These are phyloP conservation scores for Acanthisitta chloris DNA, from an alignment of 2,113 vertebrate species.

Conservation along the genomic window DNA sequence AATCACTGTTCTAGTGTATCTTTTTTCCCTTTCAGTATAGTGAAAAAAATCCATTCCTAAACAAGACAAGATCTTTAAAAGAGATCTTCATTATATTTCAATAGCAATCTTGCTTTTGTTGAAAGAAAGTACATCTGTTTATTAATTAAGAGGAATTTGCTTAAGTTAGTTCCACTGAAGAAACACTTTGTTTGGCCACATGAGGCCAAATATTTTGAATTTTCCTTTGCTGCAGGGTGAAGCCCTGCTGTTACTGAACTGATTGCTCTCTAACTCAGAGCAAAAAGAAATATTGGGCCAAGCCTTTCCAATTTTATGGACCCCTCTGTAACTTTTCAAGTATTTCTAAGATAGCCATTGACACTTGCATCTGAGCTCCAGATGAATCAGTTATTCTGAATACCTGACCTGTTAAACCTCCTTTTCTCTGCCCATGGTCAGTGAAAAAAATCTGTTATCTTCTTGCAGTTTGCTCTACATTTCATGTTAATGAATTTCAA, in stretches of 20 bases:
- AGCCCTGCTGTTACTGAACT: background rate
- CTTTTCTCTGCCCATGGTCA: background rate
- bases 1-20: background rate
- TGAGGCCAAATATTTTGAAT: conserved; percentile 29
- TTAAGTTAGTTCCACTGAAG: conserved; percentile 5
- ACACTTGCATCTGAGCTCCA: background rate
- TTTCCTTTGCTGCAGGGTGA: background rate
- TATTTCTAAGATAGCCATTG: background rate
- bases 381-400: conserved; percentile 11
- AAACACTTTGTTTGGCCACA: conserved; percentile 20
- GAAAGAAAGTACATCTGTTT: conserved; percentile 7
- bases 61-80: background rate
- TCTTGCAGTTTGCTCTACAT: background rate
- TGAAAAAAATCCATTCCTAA: background rate
- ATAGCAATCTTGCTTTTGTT: background rate
- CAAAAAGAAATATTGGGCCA: background rate
- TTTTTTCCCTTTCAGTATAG: background rate
- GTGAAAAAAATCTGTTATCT: background rate
- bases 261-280: background rate
- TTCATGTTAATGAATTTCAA: background rate
- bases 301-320: background rate
- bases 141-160: conserved; percentile 41
- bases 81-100: background rate
- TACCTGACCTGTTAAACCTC: background rate
- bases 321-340: background rate